These are phyloP conservation scores for Andrena chrysosceles DNA, from an alignment of 2,888 invertebrate species.

Conservation along the genomic window DNA sequence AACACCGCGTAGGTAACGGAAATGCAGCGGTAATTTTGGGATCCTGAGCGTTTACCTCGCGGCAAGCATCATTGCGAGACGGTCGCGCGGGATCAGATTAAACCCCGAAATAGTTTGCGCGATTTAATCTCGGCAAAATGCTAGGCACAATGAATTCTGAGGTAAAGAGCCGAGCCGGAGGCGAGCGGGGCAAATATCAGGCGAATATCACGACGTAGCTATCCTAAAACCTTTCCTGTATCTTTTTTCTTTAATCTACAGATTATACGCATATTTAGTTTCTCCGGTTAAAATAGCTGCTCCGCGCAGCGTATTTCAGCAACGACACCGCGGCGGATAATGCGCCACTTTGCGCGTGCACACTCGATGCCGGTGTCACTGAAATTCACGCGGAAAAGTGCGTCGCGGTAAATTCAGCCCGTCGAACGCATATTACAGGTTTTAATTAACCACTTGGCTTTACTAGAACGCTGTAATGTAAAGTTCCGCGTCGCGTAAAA, in stretches of 20 bases:
- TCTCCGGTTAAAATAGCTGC: neutral
- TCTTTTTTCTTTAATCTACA: neutral
- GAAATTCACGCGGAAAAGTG: slow-evolving; percentile 1
- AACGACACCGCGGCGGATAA: neutral
- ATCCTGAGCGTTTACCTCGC: slow-evolving; percentile 1
- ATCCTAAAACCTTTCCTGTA: too few species aligned
- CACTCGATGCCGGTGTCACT: neutral
- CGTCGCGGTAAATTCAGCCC: slow-evolving; percentile 16
- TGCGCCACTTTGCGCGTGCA: neutral
- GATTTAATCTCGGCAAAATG: slow-evolving; percentile 33
- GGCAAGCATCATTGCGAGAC: neutral
- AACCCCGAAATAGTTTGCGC: slow-evolving; percentile 25
- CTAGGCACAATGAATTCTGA: slow-evolving; percentile 9
- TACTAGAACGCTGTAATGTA: slow-evolving; percentile 17
- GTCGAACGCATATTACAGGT: slow-evolving; percentile 30
- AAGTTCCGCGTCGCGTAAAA: slow-evolving; percentile 17
- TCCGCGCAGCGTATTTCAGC: neutral
- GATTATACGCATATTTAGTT: neutral
- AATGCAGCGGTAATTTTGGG: neutral
- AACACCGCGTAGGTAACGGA: neutral
- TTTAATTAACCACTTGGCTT: slow-evolving; percentile 49
- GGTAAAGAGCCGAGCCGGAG: neutral
- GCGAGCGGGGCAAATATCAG: neutral
- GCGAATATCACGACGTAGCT: neutral
- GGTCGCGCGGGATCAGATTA: slow-evolving; percentile 16